A percentile compares a stretch with the other conserved stretches of the same genome.
phyloP scores from a whole-genome alignment of 1,140 invertebrate genomes.

The Drosophila sturtevanti region DNA sequence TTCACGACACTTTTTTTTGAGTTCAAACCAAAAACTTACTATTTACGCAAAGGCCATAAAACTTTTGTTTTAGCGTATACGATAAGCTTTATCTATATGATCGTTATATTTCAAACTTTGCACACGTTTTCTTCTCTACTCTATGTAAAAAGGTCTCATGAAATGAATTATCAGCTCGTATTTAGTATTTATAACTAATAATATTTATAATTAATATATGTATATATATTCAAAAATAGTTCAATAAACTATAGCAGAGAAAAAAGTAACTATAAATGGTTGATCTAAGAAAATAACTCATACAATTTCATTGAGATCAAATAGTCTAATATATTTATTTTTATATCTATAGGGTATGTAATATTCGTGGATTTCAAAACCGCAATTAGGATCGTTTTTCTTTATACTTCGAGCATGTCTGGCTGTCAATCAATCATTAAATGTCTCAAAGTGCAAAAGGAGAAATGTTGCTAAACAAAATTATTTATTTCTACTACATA shows the following conservation, averaged over 20 bases:
- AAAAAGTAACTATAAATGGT: too few species aligned
- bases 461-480: constrained; percentile 44
- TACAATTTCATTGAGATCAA: too few species aligned
- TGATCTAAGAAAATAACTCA: too few species aligned
- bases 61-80: constrained; percentile 36
- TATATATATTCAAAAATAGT: too few species aligned
- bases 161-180: too few species aligned
- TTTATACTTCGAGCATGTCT: constrained; percentile 6
- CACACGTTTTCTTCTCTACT: constrained; percentile 13
- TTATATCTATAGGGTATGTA: background rate
- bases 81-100: constrained; percentile 72
- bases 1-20: constrained; percentile 53
- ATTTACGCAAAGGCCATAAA: constrained; percentile 67
- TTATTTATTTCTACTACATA: constrained; percentile 27
- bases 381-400: background rate
- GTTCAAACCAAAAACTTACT: constrained; percentile 41
- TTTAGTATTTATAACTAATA: too few species aligned
- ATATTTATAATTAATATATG: too few species aligned
- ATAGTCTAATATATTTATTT: too few species aligned
- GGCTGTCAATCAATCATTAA: constrained; percentile 50
- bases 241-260: too few species aligned
- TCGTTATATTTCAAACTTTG: constrained; percentile 50
- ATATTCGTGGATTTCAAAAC: background rate
- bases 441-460: constrained; percentile 54
- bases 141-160: background rate